Conservation (phyloP, 2,797 vertebrate species). For the Enteromius thamalakanensis region DNA sequence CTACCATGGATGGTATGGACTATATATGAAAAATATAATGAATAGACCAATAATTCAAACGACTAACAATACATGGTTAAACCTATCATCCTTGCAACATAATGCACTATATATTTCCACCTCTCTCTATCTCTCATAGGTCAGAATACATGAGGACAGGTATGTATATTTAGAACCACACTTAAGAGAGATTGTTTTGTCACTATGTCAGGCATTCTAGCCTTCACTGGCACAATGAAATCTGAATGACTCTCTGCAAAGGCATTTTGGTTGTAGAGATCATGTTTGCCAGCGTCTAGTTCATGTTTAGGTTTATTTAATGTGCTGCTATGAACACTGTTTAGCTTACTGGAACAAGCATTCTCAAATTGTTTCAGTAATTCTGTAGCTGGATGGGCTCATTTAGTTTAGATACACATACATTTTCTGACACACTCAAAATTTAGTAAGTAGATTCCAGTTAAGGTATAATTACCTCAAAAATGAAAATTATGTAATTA, state of each 20-base stretch:
- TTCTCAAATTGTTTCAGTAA: not conserved
- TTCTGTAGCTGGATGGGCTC: not conserved
- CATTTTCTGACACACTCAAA: not conserved
- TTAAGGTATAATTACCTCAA: too few relatives aligned
- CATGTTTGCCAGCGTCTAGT: conserved; percentile 3
- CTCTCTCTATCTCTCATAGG: conserved; percentile 32
- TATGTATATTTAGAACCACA: conserved; percentile 56
- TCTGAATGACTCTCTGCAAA: not conserved
- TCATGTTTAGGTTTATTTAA: not conserved
- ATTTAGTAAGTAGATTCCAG: not conserved
- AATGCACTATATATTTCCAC: not conserved
- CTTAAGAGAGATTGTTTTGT: conserved; percentile 15
- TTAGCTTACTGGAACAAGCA: not conserved
- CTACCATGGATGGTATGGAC: not conserved
- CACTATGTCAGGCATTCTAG: conserved; percentile 21
- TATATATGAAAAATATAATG: not conserved
- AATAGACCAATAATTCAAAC: not conserved
- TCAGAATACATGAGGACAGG: conserved; percentile 65
- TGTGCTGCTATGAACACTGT: not conserved
- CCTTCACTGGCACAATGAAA: not conserved
- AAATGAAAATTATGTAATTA: too few relatives aligned
- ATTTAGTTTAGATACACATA: not conserved
- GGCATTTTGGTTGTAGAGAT: not conserved
- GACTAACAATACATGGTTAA: not conserved
- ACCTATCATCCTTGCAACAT: not conserved